phyloP scores from a whole-genome alignment of 2,797 vertebrate genomes.

The Sebastiscus tertius region DNA sequence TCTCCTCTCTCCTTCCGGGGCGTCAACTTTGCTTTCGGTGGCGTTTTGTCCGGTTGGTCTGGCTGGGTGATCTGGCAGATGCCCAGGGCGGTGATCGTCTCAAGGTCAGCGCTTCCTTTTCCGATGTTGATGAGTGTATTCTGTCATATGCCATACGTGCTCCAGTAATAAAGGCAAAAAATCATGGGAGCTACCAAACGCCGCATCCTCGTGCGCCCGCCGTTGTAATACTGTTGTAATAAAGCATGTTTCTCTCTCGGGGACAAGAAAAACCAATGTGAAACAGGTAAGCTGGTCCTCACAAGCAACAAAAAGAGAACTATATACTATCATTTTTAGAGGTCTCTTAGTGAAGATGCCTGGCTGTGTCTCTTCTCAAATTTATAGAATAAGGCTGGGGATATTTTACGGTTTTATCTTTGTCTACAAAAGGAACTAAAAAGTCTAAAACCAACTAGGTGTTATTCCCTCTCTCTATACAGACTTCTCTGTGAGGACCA shows the following conservation, averaged over 20 bases:
- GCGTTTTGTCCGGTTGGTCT: not conserved
- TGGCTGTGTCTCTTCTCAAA: not conserved
- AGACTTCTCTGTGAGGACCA: not conserved
- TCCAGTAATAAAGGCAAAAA: not conserved
- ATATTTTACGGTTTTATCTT: not conserved
- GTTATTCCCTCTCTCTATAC: not conserved
- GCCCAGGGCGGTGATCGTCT: not conserved
- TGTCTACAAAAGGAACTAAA: not conserved
- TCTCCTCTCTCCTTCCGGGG: not conserved
- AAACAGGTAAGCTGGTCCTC: not conserved
- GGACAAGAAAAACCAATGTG: not conserved
- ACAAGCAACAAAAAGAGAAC: not conserved
- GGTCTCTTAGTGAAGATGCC: not conserved
- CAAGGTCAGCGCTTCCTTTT: not conserved
- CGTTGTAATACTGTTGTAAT: not conserved
- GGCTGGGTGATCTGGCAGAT: not conserved
- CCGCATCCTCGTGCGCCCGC: not conserved
- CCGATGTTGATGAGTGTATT: not conserved
- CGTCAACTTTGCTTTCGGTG: not conserved
- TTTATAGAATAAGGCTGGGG: not conserved
- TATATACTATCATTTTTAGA: not conserved
- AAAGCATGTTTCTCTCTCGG: not conserved
- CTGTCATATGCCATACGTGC: not conserved
- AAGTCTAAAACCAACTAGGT: not conserved
- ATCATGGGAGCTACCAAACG: not conserved